Evolutionary conservation across 2,113 vertebrate genomes (phyloP).

Genomic region (Psettodes erumei): DNA sequence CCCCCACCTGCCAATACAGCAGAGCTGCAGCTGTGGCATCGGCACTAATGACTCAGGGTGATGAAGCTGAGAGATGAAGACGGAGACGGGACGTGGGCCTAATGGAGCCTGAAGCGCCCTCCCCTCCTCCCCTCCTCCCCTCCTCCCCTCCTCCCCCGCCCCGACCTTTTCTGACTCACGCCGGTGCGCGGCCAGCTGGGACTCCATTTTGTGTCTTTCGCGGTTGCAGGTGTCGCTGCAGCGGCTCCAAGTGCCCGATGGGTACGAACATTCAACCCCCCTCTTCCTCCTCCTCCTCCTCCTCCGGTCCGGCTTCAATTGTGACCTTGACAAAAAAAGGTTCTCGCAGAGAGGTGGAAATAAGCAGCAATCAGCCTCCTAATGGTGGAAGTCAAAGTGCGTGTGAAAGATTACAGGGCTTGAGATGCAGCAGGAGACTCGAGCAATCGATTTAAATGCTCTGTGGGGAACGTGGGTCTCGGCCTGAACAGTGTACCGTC

Average conservation of each 20-base stretch:
- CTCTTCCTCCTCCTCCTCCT: background rate
- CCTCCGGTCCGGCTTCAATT: constrained; percentile 28
- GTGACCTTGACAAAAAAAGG: constrained; percentile 69
- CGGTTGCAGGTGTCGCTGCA: constrained; percentile 71
- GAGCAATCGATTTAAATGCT: constrained; percentile 18
- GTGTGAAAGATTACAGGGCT: constrained; percentile 50
- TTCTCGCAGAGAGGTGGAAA: constrained; percentile 53
- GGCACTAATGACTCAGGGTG: constrained; percentile 62
- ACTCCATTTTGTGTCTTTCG: constrained; percentile 70
- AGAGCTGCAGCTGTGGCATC: constrained; percentile 68
- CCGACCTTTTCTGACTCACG: constrained; percentile 47
- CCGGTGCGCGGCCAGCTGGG: constrained; percentile 69
- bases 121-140: constrained; percentile 61
- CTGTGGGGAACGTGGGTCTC: constrained; percentile 7
- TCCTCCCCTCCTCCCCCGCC: constrained; percentile 56
- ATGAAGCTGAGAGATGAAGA: constrained; percentile 58
- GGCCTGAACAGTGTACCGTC: background rate
- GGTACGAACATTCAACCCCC: constrained; percentile 32
- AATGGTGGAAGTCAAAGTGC: constrained; percentile 64
- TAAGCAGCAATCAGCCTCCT: constrained; percentile 59
- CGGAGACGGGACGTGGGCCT: constrained; percentile 58
- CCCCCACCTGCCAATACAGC: constrained; percentile 59
- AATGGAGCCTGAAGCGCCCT: constrained; percentile 73
- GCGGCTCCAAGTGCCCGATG: constrained; percentile 52
- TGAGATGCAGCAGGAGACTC: constrained; percentile 29